These are phyloP conservation scores for Yoshiicerus persimilis DNA, from an alignment of 1,140 invertebrate genomes.

Conservation along the genomic window DNA sequence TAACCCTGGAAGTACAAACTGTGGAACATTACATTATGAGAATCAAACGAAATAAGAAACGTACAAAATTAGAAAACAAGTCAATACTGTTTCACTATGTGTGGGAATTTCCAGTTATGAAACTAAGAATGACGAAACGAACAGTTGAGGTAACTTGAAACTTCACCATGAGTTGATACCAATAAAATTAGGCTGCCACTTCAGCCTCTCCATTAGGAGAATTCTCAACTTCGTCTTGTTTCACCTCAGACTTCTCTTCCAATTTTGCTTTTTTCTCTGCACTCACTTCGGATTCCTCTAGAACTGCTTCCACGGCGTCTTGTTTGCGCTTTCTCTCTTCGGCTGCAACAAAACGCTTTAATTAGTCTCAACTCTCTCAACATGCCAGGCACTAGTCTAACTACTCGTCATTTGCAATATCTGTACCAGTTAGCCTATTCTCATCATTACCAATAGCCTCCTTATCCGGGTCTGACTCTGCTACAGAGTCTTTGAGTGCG, in stretches of 20 bases:
- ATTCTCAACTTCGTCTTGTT: conserved; percentile 16
- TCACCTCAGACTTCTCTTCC: conserved; percentile 39
- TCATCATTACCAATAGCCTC: neutral
- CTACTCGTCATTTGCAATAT: too few species aligned
- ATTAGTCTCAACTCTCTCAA: neutral
- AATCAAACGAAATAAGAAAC: conserved; percentile 23
- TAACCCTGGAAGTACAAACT: conserved; percentile 9
- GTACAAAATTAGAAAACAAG: conserved; percentile 23
- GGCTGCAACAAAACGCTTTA: neutral
- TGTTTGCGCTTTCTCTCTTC: conserved; percentile 32
- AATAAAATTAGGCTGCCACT: conserved; percentile 35
- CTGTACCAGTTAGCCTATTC: too few species aligned
- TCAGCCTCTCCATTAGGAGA: conserved; percentile 37
- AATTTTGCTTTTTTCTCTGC: conserved; percentile 45
- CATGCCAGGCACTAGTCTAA: too few species aligned
- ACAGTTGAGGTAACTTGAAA: conserved; percentile 19
- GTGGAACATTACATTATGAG: conserved; percentile 9
- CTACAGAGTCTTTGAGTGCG: neutral
- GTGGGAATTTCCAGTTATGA: conserved; percentile 12
- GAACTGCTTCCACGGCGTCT: neutral
- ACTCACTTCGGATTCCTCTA: conserved; percentile 26
- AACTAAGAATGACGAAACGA: conserved; percentile 17
- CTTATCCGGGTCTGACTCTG: neutral
- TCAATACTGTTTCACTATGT: conserved; percentile 20
- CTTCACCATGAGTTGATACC: conserved; percentile 10